These are phyloP conservation scores for Calidris pygmaea DNA, from an alignment of 2,113 vertebrate genomes.

Conservation along the genomic window DNA sequence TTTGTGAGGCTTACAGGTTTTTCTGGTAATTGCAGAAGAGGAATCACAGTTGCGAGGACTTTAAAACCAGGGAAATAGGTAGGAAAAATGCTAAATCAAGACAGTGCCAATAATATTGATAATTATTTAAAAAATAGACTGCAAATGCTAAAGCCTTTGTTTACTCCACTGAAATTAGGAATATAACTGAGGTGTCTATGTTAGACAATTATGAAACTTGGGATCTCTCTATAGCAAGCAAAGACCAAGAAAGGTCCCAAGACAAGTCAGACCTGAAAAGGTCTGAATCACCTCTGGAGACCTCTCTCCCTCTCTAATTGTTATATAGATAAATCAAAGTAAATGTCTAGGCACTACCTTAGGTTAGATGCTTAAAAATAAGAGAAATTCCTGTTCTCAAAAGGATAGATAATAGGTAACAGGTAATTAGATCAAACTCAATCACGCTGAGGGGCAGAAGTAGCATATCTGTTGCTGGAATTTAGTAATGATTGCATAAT, in stretches of 20 bases:
- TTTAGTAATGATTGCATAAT: neutral
- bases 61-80: neutral
- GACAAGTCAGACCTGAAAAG: neutral
- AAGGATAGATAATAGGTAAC: neutral
- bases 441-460: neutral
- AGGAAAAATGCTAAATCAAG: neutral
- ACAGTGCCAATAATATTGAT: neutral
- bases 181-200: neutral
- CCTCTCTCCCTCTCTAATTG: neutral
- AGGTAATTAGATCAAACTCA: neutral
- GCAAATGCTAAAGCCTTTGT: neutral
- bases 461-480: neutral
- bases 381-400: neutral
- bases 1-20: neutral
- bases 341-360: neutral
- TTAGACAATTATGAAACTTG: neutral
- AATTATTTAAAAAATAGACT: neutral
- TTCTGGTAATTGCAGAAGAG: neutral
- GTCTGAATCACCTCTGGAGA: neutral
- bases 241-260: neutral
- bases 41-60: neutral
- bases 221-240: neutral
- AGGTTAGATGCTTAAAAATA: neutral
- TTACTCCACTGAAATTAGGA: neutral
- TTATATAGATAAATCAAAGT: neutral